Evolutionary conservation across 2,888 invertebrate genomes (phyloP).

Genomic region (Apamea anceps): DNA sequence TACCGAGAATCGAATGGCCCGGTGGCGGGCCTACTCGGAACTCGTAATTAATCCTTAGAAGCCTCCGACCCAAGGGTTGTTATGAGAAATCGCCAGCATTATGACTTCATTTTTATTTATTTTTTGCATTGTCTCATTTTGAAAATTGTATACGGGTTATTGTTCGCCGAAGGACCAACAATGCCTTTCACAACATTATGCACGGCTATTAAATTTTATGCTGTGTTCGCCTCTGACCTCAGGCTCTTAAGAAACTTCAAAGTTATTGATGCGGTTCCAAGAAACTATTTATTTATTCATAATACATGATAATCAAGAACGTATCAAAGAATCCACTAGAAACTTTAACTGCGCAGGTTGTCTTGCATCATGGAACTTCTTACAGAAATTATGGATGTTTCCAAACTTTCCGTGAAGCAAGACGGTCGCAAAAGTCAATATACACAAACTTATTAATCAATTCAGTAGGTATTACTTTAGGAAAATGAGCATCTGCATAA

Average conservation of each 20-base stretch:
- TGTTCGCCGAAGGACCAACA: constrained; percentile 81
- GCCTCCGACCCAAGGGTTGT: constrained; percentile 89
- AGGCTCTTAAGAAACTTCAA: constrained; percentile 69
- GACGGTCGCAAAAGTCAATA: constrained; percentile 2
- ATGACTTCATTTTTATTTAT: constrained; percentile 81
- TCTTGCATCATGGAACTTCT: neutral
- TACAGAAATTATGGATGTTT: constrained; percentile 1
- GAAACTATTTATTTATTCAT: constrained; percentile 63
- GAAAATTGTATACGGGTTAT: constrained; percentile 82
- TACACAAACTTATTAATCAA: neutral
- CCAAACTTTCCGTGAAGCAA: neutral
- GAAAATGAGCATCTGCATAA: neutral
- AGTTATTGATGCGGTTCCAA: constrained; percentile 71
- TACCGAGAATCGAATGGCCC: constrained; percentile 89
- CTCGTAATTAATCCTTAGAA: constrained; percentile 90
- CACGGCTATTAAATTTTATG: constrained; percentile 76
- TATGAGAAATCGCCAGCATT: constrained; percentile 87
- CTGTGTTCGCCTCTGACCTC: constrained; percentile 79
- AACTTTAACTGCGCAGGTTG: constrained; percentile 8
- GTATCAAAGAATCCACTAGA: constrained; percentile 13
- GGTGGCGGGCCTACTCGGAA: constrained; percentile 90
- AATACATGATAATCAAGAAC: constrained; percentile 31
- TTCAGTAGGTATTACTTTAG: neutral
- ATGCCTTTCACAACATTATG: constrained; percentile 67
- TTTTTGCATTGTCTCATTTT: constrained; percentile 86